Conservation (phyloP, 2,113 vertebrate species). For the Indicator maculatus region DNA sequence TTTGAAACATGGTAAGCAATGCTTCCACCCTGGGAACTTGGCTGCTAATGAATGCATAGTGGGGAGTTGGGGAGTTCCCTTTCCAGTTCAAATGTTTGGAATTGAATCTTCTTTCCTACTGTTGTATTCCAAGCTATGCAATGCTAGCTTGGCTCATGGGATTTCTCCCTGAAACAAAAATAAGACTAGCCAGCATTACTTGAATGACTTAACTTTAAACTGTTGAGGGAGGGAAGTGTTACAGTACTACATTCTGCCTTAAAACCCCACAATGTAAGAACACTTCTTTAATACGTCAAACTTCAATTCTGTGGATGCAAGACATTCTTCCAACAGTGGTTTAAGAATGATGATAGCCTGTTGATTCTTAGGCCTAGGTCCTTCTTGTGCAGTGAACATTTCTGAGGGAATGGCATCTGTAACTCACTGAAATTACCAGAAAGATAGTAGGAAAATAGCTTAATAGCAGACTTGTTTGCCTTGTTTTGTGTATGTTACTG, state of each 20-base stretch:
- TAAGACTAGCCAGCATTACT: not conserved
- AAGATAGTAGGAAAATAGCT: not conserved
- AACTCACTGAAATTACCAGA: not conserved
- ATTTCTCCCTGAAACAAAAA: not conserved
- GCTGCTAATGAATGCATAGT: accelerated
- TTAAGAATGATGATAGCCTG: not conserved
- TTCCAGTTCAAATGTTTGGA: not conserved
- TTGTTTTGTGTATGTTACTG: not conserved
- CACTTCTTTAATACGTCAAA: not conserved
- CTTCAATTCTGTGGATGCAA: not conserved
- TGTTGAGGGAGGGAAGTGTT: not conserved
- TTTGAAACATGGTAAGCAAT: not conserved
- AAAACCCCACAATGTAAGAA: accelerated
- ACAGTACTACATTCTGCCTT: not conserved
- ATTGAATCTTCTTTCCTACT: not conserved
- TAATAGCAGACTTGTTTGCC: not conserved
- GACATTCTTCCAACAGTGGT: not conserved
- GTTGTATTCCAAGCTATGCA: not conserved
- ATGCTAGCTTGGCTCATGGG: not conserved
- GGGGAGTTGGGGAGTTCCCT: not conserved
- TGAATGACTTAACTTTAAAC: not conserved
- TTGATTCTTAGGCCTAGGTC: not conserved
- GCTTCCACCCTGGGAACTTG: not conserved
- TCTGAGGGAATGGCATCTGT: not conserved
- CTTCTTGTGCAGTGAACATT: not conserved